Evolutionary conservation across 2,797 vertebrate genomes (phyloP).

Genomic region (Enteromius argenteus): DNA sequence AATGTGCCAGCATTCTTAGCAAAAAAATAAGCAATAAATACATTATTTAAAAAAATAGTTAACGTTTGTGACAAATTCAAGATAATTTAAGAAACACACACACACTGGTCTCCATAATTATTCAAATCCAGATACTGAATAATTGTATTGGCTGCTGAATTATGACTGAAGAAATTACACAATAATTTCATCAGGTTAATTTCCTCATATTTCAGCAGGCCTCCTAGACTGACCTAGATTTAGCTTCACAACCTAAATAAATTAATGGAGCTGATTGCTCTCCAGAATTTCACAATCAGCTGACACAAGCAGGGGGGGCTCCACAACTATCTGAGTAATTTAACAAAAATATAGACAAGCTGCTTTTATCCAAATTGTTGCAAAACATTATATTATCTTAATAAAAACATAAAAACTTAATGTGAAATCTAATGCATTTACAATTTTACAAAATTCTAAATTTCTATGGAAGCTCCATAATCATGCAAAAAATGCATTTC

Average conservation of each 20-base stretch:
- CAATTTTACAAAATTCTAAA: neutral
- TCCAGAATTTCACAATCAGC: conserved; percentile 41
- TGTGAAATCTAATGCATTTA: neutral
- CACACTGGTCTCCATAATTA: neutral
- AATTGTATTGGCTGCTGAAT: conserved; percentile 5
- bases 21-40: neutral
- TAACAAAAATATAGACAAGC: conserved; percentile 42
- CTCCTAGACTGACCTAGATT: conserved; percentile 58
- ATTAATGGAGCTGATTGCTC: conserved; percentile 47
- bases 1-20: neutral
- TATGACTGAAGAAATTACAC: conserved; percentile 39
- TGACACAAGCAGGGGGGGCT: conserved; percentile 46
- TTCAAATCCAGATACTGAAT: neutral
- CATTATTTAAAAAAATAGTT: neutral
- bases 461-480: neutral
- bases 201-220: conserved; percentile 64
- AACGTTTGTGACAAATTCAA: neutral
- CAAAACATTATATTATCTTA: neutral
- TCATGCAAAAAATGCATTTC: neutral
- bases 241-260: conserved; percentile 57
- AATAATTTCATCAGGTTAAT: conserved; percentile 56
- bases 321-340: conserved; percentile 32
- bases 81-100: neutral
- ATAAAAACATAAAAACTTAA: neutral
- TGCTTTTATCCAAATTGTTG: neutral